phyloP scores from a whole-genome alignment of 2,797 vertebrate genomes.

The Remorina albescens region DNA sequence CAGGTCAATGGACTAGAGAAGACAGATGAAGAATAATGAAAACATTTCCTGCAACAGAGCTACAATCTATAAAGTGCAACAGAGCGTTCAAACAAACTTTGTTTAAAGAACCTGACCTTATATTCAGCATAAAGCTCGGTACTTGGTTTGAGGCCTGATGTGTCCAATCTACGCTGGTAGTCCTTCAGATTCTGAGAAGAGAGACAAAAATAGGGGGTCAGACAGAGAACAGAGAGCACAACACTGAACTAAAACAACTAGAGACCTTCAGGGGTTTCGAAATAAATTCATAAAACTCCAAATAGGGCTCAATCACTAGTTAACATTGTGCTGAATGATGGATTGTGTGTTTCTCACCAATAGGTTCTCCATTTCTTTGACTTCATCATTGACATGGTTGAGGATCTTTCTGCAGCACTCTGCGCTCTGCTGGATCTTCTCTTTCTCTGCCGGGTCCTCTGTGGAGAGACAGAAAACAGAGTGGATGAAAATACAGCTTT shows the following conservation, averaged over 20 bases:
- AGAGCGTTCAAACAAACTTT: background rate
- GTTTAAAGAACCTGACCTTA: constrained; percentile 79
- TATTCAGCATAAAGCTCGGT: constrained; percentile 91
- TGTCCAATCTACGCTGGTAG: constrained; percentile 92
- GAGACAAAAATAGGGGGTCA: constrained; percentile 38
- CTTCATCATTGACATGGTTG: constrained; percentile 93
- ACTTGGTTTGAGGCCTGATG: constrained; percentile 90
- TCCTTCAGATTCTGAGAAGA: constrained; percentile 88
- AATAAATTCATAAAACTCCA: constrained; percentile 53
- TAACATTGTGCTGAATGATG: constrained; percentile 33
- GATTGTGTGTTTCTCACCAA: constrained; percentile 85
- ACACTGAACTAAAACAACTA: constrained; percentile 37
- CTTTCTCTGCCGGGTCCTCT: constrained; percentile 85
- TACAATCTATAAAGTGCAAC: constrained; percentile 3
- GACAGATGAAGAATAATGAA: background rate
- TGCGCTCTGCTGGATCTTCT: constrained; percentile 86
- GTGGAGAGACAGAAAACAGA: constrained; percentile 50
- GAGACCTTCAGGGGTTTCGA: constrained; percentile 49
- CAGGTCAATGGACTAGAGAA: constrained; percentile 88
- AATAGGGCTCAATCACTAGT: constrained; percentile 46
- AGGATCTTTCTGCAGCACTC: constrained; percentile 93
- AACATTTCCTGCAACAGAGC: background rate
- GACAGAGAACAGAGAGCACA: constrained; percentile 33
- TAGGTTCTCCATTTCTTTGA: constrained; percentile 91
- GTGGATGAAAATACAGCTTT: constrained; percentile 50